Evolutionary conservation across 2,113 vertebrate species (phyloP), one percentile per base, ranked within the genome.

Genomic region (Trichechus manatus): DNA sequence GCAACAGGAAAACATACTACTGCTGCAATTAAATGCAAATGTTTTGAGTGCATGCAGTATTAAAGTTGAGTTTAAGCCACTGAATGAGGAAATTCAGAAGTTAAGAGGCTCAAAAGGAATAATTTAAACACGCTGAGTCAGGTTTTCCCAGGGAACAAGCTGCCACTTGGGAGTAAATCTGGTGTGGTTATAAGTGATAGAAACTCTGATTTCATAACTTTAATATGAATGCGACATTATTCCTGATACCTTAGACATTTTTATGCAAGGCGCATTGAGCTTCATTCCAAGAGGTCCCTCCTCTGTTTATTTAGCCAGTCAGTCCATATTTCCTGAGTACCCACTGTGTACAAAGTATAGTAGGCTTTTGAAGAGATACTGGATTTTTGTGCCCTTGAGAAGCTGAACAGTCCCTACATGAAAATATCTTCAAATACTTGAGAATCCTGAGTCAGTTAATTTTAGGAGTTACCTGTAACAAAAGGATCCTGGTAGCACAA

Each of bases 21-120:
- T 50, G 70, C 72, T 50, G 91, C 95, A 96, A 97, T 97, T 96
- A 98, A 96, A 98, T 98, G 97, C 96, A 98, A 98, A 97, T 96
- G 86, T 95, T 94, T 96, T 92, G 87, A 96, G 93, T 79, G 77
- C 85, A 86, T 59, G 97, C 94, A 94, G 92, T 95, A 95, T 93
- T 97, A 93, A 96, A 97, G 96, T 89, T 5, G 47, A 95, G 92
- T 96, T 93, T 92, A 96, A 97, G 81, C 85, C 96, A 95, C 92
- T 50, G 95, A 97, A 97, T 91, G 91, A 95, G 95, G 80, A 97
- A 95, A 97, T 97, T 97, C 94, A 92, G 91, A 97, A 97, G 97
- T 97, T 97, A 98, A 98, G 97, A 94, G 95, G 74, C 74, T 96
- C 91, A 85, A 96, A 98, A 97, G 89, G 92, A 97, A 80, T 95